Conservation (phyloP, 2,888 invertebrate genomes). For the Drosophila helvetica region DNA sequence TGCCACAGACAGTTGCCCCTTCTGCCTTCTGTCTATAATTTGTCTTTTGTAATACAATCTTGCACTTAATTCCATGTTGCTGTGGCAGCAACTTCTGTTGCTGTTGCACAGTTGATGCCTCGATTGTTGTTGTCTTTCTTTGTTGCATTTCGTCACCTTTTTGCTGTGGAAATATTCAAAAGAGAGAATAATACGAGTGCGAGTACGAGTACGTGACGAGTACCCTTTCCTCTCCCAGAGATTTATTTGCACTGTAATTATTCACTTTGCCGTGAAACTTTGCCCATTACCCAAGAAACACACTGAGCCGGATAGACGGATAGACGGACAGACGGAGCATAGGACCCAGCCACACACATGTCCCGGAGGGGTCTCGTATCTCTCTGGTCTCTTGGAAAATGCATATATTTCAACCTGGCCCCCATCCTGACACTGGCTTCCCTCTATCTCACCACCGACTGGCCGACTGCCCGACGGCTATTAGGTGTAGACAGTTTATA, state of each 20-base stretch:
- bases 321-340: constrained; percentile 4
- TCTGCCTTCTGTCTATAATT: constrained; percentile 43
- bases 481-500: constrained; percentile 78
- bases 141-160: constrained; percentile 44
- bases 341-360: constrained; percentile 27
- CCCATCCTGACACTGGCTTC: constrained; percentile 42
- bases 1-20: constrained; percentile 11
- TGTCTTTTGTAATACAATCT: constrained; percentile 61
- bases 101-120: constrained; percentile 20
- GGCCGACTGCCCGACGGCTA: constrained; percentile 52
- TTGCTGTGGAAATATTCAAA: constrained; percentile 31
- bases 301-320: background rate
- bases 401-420: constrained; percentile 42
- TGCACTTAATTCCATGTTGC: constrained; percentile 56
- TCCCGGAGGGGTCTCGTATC: constrained; percentile 57
- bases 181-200: background rate
- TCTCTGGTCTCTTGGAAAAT: constrained; percentile 16
- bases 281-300: constrained; percentile 60
- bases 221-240: constrained; percentile 40
- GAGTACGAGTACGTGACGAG: no score
- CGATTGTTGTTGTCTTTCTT: constrained; percentile 22
- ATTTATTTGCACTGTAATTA: constrained; percentile 79
- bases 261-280: constrained; percentile 74
- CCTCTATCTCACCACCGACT: background rate
- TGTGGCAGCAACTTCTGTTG: constrained; percentile 44